A percentile compares a stretch with the other conserved stretches of the same genome.
Conservation (phyloP, 2,888 invertebrate species). For the Pinctada fucata region DNA sequence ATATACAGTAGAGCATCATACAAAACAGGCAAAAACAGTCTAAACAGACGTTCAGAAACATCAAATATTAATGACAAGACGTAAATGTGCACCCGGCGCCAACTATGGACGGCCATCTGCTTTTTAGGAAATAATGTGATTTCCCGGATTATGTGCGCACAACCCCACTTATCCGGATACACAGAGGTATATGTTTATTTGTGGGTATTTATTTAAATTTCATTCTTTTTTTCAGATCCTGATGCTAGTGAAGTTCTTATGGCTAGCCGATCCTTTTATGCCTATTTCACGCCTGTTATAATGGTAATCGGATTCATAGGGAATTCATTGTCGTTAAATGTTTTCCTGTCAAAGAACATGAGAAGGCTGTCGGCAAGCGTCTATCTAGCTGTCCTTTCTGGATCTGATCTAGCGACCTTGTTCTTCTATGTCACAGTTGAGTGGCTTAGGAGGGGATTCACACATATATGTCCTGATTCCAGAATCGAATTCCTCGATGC, state of each 20-base stretch:
- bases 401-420: conserved; percentile 85
- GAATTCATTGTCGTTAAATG: conserved; percentile 85
- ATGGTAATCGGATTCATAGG: conserved; percentile 86
- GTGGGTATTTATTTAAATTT: too few species aligned
- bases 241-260: not conserved
- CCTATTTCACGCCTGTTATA: conserved; percentile 85
- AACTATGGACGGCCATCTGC: too few species aligned
- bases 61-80: too few species aligned
- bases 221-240: not conserved
- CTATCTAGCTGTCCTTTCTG: conserved; percentile 88
- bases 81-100: too few species aligned
- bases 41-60: too few species aligned
- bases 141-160: too few species aligned
- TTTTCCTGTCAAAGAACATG: conserved; percentile 86
- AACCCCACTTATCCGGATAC: too few species aligned
- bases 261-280: conserved; percentile 73
- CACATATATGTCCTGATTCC: conserved; percentile 40
- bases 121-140: too few species aligned
- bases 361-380: conserved; percentile 84
- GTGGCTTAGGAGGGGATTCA: conserved; percentile 70
- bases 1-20: too few species aligned
- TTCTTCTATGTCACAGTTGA: conserved; percentile 79
- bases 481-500: conserved; percentile 51
- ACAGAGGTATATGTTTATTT: too few species aligned
- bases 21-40: too few species aligned